These are phyloP conservation scores for Microcebus jonahi DNA, from an alignment of 2,113 vertebrate species.

Conservation along the genomic window DNA sequence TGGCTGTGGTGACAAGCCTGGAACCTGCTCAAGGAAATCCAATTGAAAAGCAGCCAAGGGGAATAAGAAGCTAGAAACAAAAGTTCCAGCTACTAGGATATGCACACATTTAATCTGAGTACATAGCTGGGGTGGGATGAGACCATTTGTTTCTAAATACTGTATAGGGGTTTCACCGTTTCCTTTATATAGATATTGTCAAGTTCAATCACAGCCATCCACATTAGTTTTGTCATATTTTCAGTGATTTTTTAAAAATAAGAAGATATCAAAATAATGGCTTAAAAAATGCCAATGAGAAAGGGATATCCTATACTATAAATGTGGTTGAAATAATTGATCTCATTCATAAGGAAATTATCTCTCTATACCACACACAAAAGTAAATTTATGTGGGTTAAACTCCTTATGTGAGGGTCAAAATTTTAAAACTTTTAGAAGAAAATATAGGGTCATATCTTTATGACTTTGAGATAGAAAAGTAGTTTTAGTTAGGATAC, in stretches of 20 bases:
- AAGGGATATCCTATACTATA: not conserved
- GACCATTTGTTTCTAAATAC: slow-evolving; percentile 69
- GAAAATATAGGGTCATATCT: not conserved
- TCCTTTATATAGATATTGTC: slow-evolving; percentile 55
- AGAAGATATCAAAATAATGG: slow-evolving; percentile 64
- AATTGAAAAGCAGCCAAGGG: slow-evolving; percentile 99
- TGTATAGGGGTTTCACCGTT: slow-evolving; percentile 69
- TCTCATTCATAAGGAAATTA: not conserved
- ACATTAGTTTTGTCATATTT: slow-evolving; percentile 65
- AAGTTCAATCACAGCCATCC: slow-evolving; percentile 71
- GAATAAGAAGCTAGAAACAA: slow-evolving; percentile 97
- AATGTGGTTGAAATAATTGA: not conserved
- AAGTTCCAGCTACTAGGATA: slow-evolving; percentile 92
- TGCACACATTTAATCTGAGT: slow-evolving; percentile 84
- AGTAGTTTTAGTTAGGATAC: not conserved
- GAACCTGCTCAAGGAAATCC: slow-evolving; percentile 99
- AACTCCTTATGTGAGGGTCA: not conserved
- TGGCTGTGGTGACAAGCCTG: slow-evolving; percentile 97
- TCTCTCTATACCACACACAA: not conserved
- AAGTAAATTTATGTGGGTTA: not conserved
- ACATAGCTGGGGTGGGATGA: slow-evolving; percentile 20
- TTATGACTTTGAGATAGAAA: not conserved
- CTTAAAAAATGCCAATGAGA: not conserved
- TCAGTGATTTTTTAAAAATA: slow-evolving; percentile 74
- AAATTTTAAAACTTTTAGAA: not conserved